These are phyloP conservation scores for Acropternis orthonyx DNA, from an alignment of 2,797 vertebrate species.

Conservation along the genomic window DNA sequence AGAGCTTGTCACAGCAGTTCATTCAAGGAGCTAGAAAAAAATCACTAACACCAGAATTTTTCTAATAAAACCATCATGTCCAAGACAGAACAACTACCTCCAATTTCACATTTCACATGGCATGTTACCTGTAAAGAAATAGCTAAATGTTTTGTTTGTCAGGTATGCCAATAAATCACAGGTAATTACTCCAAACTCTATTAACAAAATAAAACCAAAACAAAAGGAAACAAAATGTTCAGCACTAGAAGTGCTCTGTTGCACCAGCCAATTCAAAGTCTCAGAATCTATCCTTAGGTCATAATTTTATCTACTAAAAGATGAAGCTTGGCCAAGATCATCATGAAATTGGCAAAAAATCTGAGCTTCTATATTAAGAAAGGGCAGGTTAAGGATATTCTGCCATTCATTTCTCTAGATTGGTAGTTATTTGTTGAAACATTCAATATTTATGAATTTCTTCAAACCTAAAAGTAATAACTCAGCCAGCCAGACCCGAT, in stretches of 20 bases:
- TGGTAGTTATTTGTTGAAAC: slow-evolving; percentile 15
- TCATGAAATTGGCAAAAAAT: slow-evolving; percentile 25
- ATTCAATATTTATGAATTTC: neutral
- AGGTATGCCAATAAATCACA: slow-evolving; percentile 26
- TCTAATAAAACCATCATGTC: slow-evolving; percentile 34
- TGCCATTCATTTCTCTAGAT: slow-evolving; percentile 3
- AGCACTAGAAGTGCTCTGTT: neutral
- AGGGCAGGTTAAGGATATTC: slow-evolving; percentile 12
- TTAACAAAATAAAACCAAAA: neutral
- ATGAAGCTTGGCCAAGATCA: neutral
- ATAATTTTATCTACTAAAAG: slow-evolving; percentile 5
- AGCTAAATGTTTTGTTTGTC: slow-evolving; percentile 14
- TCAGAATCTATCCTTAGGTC: neutral
- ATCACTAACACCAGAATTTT: neutral
- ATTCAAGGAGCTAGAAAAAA: neutral
- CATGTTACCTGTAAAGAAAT: neutral
- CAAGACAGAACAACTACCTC: slow-evolving; percentile 30
- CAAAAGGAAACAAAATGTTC: neutral
- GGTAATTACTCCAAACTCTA: slow-evolving; percentile 27
- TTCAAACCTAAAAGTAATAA: neutral
- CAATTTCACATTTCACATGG: slow-evolving; percentile 37
- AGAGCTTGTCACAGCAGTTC: neutral
- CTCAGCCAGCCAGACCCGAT: neutral
- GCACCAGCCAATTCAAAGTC: neutral
- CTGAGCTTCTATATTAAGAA: neutral